phyloP scores from a whole-genome alignment of 1,140 invertebrate genomes.

The Drosophila insularis region DNA sequence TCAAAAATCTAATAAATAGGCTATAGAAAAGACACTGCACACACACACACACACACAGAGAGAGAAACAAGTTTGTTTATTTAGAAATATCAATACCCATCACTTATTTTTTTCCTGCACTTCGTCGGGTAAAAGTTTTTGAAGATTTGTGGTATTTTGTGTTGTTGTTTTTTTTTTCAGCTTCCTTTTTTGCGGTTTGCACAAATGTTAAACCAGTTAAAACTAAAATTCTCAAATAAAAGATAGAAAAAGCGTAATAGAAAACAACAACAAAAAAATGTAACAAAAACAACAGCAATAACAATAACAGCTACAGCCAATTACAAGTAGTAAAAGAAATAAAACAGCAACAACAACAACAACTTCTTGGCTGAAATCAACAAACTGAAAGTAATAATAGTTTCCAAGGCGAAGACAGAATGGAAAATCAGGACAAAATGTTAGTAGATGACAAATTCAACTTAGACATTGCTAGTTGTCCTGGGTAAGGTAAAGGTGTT shows the following conservation, averaged over 20 bases:
- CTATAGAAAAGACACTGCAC: slow-evolving; percentile 19
- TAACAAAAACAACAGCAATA: background rate
- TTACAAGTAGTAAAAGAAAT: background rate
- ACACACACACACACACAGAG: slow-evolving; percentile 7
- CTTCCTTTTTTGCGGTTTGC: background rate
- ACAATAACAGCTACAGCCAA: slow-evolving; percentile 7
- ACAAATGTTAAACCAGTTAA: slow-evolving; percentile 23
- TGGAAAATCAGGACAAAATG: slow-evolving; percentile 9
- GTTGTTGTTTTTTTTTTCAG: too few species aligned
- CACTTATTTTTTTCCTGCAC: too few species aligned
- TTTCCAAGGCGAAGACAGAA: slow-evolving; percentile 68
- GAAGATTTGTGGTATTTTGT: too few species aligned
- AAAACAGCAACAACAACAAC: slow-evolving; percentile 6
- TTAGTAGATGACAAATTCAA: slow-evolving; percentile 54
- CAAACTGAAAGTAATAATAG: slow-evolving; percentile 54
- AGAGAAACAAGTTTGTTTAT: background rate
- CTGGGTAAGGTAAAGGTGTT: slow-evolving; percentile 30
- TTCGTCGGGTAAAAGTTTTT: too few species aligned
- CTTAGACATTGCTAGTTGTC: slow-evolving; percentile 45
- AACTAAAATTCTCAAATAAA: slow-evolving; percentile 18
- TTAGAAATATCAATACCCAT: too few species aligned
- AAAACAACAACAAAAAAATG: background rate
- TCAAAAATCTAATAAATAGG: slow-evolving; percentile 23
- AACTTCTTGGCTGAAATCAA: slow-evolving; percentile 59
- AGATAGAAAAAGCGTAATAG: background rate